phyloP scores from a whole-genome alignment of 2,113 vertebrate species.

The Cyphomyrus discorhynchus region DNA sequence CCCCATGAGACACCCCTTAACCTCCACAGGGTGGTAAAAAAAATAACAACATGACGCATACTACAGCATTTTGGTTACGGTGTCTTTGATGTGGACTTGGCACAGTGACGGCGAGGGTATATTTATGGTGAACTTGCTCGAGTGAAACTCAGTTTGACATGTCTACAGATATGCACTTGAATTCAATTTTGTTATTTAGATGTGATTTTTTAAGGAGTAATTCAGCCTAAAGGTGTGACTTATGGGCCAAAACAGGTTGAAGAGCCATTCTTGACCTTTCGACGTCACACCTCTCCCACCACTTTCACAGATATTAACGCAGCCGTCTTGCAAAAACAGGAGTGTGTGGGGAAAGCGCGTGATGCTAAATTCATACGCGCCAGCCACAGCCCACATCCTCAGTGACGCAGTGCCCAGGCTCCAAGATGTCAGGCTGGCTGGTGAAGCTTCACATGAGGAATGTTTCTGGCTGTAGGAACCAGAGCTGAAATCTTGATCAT shows the following conservation, averaged over 20 bases:
- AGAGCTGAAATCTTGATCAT: background rate
- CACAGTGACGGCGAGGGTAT: background rate
- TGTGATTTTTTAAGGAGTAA: background rate
- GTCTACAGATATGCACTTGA: background rate
- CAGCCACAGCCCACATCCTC: constrained; percentile 20
- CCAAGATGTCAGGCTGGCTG: background rate
- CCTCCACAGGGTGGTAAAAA: background rate
- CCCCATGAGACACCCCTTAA: background rate
- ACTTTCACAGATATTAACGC: background rate
- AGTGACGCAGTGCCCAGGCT: background rate
- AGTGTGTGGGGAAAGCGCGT: background rate
- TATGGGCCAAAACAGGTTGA: background rate
- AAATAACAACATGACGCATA: background rate
- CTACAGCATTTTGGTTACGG: background rate
- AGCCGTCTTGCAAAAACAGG: background rate
- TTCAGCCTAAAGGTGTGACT: background rate
- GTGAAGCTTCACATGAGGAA: background rate
- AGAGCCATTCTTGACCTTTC: background rate
- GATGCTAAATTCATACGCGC: background rate
- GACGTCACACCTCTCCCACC: background rate
- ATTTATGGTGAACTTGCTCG: background rate
- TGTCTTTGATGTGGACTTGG: constrained; percentile 4
- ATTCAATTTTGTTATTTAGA: background rate
- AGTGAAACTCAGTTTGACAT: background rate
- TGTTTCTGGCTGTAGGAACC: background rate